phyloP scores from a whole-genome alignment of 2,888 invertebrate genomes.

The Dichetophora obliterata region DNA sequence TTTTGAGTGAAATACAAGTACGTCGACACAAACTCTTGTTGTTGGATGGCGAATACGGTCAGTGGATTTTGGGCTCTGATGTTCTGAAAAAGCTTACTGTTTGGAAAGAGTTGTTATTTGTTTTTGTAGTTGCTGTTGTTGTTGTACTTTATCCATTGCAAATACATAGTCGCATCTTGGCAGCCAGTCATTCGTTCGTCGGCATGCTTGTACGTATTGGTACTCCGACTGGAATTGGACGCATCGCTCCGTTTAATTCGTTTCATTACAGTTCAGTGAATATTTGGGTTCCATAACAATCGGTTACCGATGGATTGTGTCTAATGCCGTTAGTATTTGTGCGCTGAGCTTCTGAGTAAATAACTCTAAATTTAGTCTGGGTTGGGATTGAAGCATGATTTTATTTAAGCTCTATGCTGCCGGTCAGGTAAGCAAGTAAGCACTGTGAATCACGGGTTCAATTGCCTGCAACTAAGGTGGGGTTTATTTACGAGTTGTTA shows the following conservation, averaged over 20 bases:
- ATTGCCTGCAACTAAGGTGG: conserved; percentile 53
- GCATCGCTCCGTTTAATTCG: conserved; percentile 63
- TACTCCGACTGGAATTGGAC: conserved; percentile 9
- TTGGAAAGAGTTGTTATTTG: conserved; percentile 18
- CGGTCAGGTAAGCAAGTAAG: not conserved
- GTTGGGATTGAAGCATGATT: conserved; percentile 2
- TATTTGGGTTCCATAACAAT: conserved; percentile 66
- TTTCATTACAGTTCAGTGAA: conserved; percentile 67
- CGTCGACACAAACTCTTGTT: not conserved
- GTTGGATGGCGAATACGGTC: not conserved
- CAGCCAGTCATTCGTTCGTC: not conserved
- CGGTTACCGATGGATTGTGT: conserved; percentile 65
- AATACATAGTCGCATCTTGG: not conserved
- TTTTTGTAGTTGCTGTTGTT: conserved; percentile 28
- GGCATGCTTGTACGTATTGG: not conserved
- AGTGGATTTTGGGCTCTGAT: not conserved
- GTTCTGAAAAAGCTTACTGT: not conserved
- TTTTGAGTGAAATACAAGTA: conserved; percentile 5
- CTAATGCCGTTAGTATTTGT: conserved; percentile 55
- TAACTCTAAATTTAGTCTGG: conserved; percentile 51
- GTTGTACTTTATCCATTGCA: conserved; percentile 2
- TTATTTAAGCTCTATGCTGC: not conserved
- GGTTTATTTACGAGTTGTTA: conserved; percentile 34
- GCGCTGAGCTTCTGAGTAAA: conserved; percentile 46
- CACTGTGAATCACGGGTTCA: conserved; percentile 50